Evolutionary conservation across 2,888 invertebrate genomes (phyloP), one percentile per base, ranked within the genome.

Genomic region (Melanostoma mellinum): DNA sequence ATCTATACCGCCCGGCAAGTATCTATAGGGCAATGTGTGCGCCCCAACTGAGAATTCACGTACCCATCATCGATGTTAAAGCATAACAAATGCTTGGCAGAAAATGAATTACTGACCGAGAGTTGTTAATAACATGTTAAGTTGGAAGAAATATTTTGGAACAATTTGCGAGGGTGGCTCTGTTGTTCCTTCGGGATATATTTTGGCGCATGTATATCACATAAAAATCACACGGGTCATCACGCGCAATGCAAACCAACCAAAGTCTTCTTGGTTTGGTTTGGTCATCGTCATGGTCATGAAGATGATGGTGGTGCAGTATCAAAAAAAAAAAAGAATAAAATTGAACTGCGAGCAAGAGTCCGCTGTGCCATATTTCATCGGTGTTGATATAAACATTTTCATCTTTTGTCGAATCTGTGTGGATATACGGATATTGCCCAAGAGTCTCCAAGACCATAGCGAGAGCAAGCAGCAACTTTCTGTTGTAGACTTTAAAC

Each of bases 161-260:
- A 86, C 86, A 86, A 86, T 86, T 86, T 86, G 86, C 86, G 86
- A 86, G 86, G 86, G 86, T 86, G 86, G 86, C 79, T 85, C 46
- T 36, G 42, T 42, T 3, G 8, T 42, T 63, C 63, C 48, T 68
- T 63, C 38, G 61, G 53, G 58, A 52, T 56, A 56, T 32, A 61
- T 75, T 71, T 63, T 63, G 68, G 73, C 61, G 67, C 68, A 85
- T 72, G 74, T 77, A 82, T 67, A 42, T 52, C 30, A 61, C 56
- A 53, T 44, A 53, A 55, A 78, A 71, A 74, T 67, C 74, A 71
- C 79, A 71, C 72, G 82, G 69, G 69, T 77, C 68, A 63, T 73
- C 63, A 75, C 56, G 72, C 60, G 32, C 32, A 68, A 65, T 56
- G 55, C 42, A 50, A 46, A 38, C 67, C 20, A 55, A 56, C 38